A percentile compares a stretch with the other conserved stretches of the same genome.
Evolutionary conservation across 2,797 vertebrate species (phyloP).

Genomic region (Chloroceryle inda): DNA sequence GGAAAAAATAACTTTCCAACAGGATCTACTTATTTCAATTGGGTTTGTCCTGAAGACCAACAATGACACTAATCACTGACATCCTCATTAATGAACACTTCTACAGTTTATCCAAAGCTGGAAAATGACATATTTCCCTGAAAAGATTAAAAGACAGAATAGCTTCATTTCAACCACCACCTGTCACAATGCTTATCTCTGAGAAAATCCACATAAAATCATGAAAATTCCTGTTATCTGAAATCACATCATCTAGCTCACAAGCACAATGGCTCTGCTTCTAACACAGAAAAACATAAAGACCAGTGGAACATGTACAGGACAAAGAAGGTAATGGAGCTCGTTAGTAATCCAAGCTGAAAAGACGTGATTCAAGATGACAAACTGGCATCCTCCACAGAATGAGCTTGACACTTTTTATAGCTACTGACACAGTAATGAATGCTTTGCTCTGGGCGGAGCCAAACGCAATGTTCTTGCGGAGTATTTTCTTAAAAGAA

Average conservation of each 20-base stretch:
- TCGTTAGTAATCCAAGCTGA: constrained; percentile 51
- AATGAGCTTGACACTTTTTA: constrained; percentile 62
- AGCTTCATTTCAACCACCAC: neutral
- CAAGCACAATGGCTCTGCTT: neutral
- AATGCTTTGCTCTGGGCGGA: constrained; percentile 18
- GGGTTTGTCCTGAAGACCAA: neutral
- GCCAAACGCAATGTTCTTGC: neutral
- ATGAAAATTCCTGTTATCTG: neutral
- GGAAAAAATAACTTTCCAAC: neutral
- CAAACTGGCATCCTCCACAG: constrained; percentile 48
- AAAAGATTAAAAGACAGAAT: neutral
- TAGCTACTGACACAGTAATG: constrained; percentile 61
- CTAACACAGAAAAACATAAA: neutral
- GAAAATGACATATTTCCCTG: neutral
- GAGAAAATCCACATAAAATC: neutral
- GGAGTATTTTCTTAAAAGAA: neutral
- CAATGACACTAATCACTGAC: neutral
- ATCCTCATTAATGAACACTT: neutral
- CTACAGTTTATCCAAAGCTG: neutral
- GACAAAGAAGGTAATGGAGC: constrained; percentile 29
- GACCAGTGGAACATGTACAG: neutral
- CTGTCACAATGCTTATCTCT: neutral
- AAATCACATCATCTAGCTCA: neutral
- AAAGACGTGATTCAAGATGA: constrained; percentile 57
- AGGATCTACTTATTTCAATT: neutral